These are phyloP conservation scores for Myocastor coypus DNA, from an alignment of 2,113 vertebrate species.

Conservation along the genomic window DNA sequence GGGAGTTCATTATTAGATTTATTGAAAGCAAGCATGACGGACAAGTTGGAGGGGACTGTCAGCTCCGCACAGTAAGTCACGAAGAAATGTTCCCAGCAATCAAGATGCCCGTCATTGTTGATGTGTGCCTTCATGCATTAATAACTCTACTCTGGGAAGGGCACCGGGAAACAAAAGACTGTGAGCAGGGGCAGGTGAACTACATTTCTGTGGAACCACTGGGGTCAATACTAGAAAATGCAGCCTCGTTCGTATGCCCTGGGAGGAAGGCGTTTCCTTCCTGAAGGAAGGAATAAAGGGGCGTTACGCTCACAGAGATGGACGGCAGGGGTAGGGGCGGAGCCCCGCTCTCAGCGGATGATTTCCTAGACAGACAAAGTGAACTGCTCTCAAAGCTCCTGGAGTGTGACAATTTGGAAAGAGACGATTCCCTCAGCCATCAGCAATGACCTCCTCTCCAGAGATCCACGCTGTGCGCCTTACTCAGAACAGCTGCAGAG, in stretches of 20 bases:
- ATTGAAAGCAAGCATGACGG: not conserved
- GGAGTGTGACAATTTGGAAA: not conserved
- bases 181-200: not conserved
- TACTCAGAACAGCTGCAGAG: not conserved
- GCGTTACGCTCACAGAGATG: not conserved
- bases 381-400: not conserved
- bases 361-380: not conserved
- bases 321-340: not conserved
- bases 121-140: not conserved
- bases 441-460: not conserved
- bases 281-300: not conserved
- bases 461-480: fast-evolving
- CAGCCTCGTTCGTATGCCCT: fast-evolving
- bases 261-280: not conserved
- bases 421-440: not conserved
- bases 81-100: not conserved
- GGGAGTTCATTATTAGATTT: not conserved
- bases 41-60: not conserved
- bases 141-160: not conserved
- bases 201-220: not conserved
- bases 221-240: not conserved
- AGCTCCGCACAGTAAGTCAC: not conserved
- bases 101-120: not conserved
- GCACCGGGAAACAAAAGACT: not conserved
- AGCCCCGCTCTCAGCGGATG: not conserved